phyloP scores from a whole-genome alignment of 1,140 invertebrate species.

The Hydropsyche tenuis region DNA sequence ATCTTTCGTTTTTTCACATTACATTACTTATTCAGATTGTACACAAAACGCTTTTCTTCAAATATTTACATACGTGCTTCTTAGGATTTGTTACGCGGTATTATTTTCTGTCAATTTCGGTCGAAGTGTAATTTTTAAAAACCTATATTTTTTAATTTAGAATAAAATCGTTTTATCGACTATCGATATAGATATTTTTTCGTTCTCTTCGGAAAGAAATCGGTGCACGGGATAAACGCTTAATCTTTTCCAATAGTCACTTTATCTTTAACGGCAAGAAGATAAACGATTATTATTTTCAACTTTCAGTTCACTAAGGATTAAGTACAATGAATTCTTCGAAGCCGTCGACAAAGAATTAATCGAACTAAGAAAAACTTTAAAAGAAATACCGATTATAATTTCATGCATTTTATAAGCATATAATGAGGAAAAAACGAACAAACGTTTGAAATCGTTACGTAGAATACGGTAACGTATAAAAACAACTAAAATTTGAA shows the following conservation, averaged over 20 bases:
- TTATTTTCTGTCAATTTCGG: not conserved
- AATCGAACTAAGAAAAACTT: constrained; percentile 4
- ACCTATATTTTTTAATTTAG: too few species aligned
- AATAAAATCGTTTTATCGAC: not conserved
- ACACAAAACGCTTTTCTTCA: too few species aligned
- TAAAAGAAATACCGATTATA: not conserved
- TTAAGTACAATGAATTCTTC: constrained; percentile 16
- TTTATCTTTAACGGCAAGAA: constrained; percentile 22
- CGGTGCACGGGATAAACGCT: not conserved
- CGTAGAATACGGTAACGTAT: too few species aligned
- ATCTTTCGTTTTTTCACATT: too few species aligned
- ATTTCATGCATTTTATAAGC: not conserved
- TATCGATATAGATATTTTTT: not conserved
- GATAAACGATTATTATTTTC: constrained; percentile 28
- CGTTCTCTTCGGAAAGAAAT: not conserved
- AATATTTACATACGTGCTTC: too few species aligned
- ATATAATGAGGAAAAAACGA: too few species aligned
- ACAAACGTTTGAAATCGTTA: too few species aligned
- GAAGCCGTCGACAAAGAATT: constrained; percentile 13
- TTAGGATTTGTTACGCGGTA: too few species aligned
- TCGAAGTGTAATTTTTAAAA: too few species aligned
- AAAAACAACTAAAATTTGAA: too few species aligned
- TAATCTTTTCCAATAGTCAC: constrained; percentile 22
- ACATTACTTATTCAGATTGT: too few species aligned
- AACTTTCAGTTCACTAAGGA: constrained; percentile 26